Percentiles rank a stretch among this genome's conserved stretches.
These are phyloP conservation scores for Pomacea maculata DNA, from an alignment of 1,140 invertebrate species.

Conservation along the genomic window DNA sequence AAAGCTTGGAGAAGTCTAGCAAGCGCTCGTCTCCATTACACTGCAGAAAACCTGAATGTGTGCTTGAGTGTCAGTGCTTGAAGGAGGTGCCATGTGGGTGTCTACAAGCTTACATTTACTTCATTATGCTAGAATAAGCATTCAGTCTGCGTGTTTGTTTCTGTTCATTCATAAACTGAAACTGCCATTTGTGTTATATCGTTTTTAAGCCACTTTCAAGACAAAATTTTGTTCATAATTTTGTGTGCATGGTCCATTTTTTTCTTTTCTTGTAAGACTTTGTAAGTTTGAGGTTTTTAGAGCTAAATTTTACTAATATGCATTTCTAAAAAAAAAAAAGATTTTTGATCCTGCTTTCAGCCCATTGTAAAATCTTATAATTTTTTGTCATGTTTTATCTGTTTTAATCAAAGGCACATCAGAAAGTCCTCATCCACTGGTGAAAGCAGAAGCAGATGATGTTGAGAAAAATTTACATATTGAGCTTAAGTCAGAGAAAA, in stretches of 20 bases:
- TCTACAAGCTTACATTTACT: neutral
- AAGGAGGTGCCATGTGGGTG: slow-evolving; percentile 4
- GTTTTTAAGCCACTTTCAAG: neutral
- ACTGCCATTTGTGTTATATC: neutral
- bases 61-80: slow-evolving; percentile 36
- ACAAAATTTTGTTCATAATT: neutral
- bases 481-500: slow-evolving; percentile 2
- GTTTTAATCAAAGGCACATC: too few relatives aligned
- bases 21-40: slow-evolving; percentile 1
- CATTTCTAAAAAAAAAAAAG: neutral
- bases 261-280: too few relatives aligned
- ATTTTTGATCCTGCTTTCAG: neutral
- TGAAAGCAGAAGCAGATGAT: too few relatives aligned
- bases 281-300: neutral
- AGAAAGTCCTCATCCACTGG: too few relatives aligned
- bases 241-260: neutral
- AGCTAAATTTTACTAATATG: neutral
- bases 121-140: too few relatives aligned
- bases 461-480: slow-evolving; percentile 7
- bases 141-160: too few relatives aligned
- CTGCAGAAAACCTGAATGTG: slow-evolving; percentile 44
- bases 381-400: too few relatives aligned
- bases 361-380: neutral
- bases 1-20: slow-evolving; percentile 44
- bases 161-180: neutral